A percentile compares a stretch with the other conserved stretches of the same genome.
Conservation (phyloP, 2,113 vertebrate genomes). For the Pithys albifrons region DNA sequence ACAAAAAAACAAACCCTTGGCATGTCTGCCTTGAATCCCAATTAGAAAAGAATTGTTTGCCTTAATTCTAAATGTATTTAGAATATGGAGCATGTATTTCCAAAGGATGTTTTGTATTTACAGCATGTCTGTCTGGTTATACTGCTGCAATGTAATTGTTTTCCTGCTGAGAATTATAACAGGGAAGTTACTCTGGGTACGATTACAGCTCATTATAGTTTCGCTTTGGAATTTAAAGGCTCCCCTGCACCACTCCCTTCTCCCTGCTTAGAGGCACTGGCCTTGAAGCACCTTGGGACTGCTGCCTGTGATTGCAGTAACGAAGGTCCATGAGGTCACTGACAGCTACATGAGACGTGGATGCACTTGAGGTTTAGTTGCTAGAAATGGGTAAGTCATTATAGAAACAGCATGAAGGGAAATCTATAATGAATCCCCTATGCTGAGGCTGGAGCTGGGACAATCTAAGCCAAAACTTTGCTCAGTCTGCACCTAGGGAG, state of each 20-base stretch:
- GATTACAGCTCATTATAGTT: constrained; percentile 81
- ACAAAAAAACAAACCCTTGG: neutral
- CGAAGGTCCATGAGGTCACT: neutral
- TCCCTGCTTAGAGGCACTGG: constrained; percentile 30
- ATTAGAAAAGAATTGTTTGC: constrained; percentile 58
- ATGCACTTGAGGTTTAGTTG: neutral
- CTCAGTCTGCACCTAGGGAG: rapidly evolving
- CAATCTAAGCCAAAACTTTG: neutral
- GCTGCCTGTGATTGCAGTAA: neutral
- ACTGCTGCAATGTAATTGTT: constrained; percentile 78
- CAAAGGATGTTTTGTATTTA: constrained; percentile 81
- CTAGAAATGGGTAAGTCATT: constrained; percentile 16
- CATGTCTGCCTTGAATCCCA: constrained; percentile 52
- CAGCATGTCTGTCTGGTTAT: constrained; percentile 76
- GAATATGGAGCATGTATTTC: constrained; percentile 74
- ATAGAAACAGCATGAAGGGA: neutral
- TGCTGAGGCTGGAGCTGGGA: neutral
- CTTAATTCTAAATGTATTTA: constrained; percentile 75
- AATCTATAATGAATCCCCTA: neutral
- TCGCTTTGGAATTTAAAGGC: constrained; percentile 72
- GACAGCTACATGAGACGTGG: neutral
- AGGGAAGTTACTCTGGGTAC: constrained; percentile 77
- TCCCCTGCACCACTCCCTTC: constrained; percentile 56
- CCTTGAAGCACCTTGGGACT: constrained; percentile 8
- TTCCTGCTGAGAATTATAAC: constrained; percentile 82